Conservation (phyloP, 2,888 invertebrate genomes). For the Brenthis ino region DNA sequence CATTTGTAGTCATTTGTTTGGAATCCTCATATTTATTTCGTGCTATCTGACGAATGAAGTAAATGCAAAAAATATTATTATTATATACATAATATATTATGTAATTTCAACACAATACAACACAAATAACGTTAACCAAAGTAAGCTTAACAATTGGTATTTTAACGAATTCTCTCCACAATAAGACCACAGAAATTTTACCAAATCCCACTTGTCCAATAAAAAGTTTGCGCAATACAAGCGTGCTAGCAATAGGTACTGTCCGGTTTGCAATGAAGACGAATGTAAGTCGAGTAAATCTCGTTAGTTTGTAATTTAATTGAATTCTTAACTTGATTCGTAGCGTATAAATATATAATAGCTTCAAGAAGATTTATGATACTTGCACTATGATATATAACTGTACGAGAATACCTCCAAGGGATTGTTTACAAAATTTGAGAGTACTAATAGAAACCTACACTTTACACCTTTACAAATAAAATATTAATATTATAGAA, state of each 20-base stretch:
- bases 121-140: too few species aligned
- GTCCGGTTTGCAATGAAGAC: slow-evolving; percentile 28
- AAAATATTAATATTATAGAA: too few species aligned
- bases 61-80: too few species aligned
- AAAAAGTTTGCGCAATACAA: slow-evolving; percentile 8
- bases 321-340: slow-evolving; percentile 29
- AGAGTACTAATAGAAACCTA: neutral
- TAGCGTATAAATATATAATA: slow-evolving; percentile 24
- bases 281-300: slow-evolving; percentile 28
- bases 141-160: too few species aligned
- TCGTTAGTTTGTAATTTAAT: slow-evolving; percentile 35
- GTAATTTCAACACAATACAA: too few species aligned
- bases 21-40: too few species aligned
- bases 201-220: slow-evolving; percentile 12
- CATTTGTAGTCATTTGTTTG: too few species aligned
- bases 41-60: too few species aligned
- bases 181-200: slow-evolving; percentile 1
- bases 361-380: slow-evolving; percentile 21
- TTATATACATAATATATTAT: too few species aligned
- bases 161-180: too few species aligned
- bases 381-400: slow-evolving; percentile 6
- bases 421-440: neutral
- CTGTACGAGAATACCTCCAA: neutral
- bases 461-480: too few species aligned
- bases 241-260: slow-evolving; percentile 5